Conservation (phyloP, 2,888 invertebrate genomes). For the Agapostemon virescens region DNA sequence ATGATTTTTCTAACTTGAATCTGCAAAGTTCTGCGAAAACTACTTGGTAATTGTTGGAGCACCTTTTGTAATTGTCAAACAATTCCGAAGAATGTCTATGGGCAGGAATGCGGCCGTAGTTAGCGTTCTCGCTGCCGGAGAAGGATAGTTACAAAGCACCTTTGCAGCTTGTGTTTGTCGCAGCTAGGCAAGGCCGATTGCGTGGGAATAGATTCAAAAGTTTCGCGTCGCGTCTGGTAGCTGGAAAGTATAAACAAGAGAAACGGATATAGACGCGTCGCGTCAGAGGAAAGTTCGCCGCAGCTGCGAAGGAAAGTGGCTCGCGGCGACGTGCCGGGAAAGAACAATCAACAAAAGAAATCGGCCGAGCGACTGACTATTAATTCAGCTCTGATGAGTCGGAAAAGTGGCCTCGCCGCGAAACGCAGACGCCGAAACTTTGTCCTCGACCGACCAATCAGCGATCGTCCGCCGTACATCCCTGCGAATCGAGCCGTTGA, state of each 20-base stretch:
- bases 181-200: not conserved
- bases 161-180: not conserved
- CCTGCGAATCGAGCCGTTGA: conserved; percentile 5
- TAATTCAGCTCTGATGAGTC: conserved; percentile 59
- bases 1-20: not conserved
- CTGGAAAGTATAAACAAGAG: conserved; percentile 11
- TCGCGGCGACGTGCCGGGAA: not conserved
- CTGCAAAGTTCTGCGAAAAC: not conserved
- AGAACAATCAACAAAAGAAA: conserved; percentile 49
- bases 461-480: conserved; percentile 7
- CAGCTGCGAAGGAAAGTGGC: conserved; percentile 18
- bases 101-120: not conserved
- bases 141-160: not conserved
- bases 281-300: conserved; percentile 9
- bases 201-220: not conserved
- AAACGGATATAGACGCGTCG: not conserved
- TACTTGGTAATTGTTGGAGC: not conserved
- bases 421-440: conserved; percentile 49
- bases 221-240: not conserved
- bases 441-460: conserved; percentile 40
- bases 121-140: not conserved
- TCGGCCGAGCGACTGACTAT: conserved; percentile 48
- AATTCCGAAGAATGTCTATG: not conserved
- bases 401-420: conserved; percentile 53
- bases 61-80: not conserved